Base-by-base conservation (phyloP, 2,797 vertebrate species). In the Helicolenus hilgendorfi region DNA sequence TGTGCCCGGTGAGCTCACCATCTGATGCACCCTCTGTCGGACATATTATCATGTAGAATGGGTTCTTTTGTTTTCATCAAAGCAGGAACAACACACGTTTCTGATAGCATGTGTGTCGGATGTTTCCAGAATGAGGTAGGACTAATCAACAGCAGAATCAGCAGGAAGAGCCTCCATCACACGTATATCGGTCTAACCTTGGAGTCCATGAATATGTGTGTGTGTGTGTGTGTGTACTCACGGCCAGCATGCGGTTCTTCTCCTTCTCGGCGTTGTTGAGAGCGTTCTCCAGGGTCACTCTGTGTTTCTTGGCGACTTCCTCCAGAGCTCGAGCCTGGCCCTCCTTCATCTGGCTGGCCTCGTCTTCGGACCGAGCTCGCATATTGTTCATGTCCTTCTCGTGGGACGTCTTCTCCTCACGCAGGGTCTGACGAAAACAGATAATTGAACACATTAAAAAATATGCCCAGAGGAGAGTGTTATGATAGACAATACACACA, bases 241-340 rank as follows among this genome's bases (percentile, higher is more conserved):
- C 99, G 80, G 97, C 95, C 90, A 99, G 97, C 77, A 99, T 95
- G 64, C 97, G 98, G 94, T 97, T 98, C 97, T 98, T 99, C 81
- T 99, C 98, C 92, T 97, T 98, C 94, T 98, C 97, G 0, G 98
- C 97, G 31, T 72, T 97, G 90, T 82, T 98, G 60, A 99, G 98
- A 0, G 92, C 93, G 84, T 96, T 98, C 91, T 99, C 99, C 83
- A 99, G 97, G 71, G 97, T 97, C 81, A 97, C 89, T 64, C 98
- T 95, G 95, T 99, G 98, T 84, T 99, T 99, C 96, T 98, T 98
- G 70, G 98, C 92, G 78, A 99, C 93, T 41, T 99, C 99, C 88
- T 99, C 98, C 89, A 99, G 94, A 7, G 97, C 97, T 69, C 98
- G 98, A 24, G 97, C 97, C 97, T 99, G 98, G 86, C 97, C 94